Base-by-base conservation (phyloP, 1,140 invertebrate genomes). In the Heliconius congener region DNA sequence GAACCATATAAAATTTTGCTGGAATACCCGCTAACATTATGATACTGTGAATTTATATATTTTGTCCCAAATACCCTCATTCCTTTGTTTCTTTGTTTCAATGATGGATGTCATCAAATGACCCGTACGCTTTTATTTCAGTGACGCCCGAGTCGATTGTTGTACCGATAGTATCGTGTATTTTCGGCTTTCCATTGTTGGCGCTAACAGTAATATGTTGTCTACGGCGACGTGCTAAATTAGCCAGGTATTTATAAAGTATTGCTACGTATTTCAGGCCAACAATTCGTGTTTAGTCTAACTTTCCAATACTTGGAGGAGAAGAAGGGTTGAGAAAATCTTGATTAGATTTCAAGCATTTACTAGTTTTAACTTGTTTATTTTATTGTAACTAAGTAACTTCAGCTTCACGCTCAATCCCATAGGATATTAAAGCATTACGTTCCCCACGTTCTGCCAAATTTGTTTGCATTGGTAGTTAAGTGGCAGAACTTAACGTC, bases 101-200 rank as follows among this genome's bases (percentile, higher is more conserved):
- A 30, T 30, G 23, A 23, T 66, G 60, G 60, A 66, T 66, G 13
- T 30, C 60, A 30, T 66, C 60, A 66, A 66, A 66, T 66, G 27
- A 66, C 23, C 11, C 23, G 27, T 30, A 30, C 27, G 27, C 60
- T 83, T 81, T 91, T 94, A 88, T 96, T 96, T 52, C 96, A 98
- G 98, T 98, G 78, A 97, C 97, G 75, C 97, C 98, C 46, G 97
- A 98, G 91, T 97, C 97, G 75, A 97, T 98, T 83, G 97, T 98
- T 16, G 96, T 98, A 52, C 98, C 98, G 11, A 98, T 98, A 81
- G 96, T 98, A 16, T 98, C 97, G 16, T 98, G 97, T 89, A 98
- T 98, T 88, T 96, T 98, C 83, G 97, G 97, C 71, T 98, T 98
- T 87, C 98, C 98, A 23, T 94, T 98, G 27, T 90, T 98, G 84